Evolutionary conservation across 2,888 invertebrate species (phyloP).

Genomic region (Lepidocyrtoides sp.): DNA sequence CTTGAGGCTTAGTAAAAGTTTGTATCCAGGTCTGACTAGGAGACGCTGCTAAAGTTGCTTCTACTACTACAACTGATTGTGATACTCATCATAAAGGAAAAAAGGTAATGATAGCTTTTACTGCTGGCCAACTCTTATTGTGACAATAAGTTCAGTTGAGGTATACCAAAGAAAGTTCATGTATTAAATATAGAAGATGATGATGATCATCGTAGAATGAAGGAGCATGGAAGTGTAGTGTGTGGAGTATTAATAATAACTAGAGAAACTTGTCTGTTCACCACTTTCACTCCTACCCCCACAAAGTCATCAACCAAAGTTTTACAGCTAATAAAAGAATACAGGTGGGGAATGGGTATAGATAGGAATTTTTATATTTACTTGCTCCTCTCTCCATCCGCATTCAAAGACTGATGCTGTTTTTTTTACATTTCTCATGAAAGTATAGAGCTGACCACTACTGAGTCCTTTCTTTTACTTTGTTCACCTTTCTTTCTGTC

Average conservation of each 20-base stretch:
- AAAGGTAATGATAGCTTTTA: slow-evolving; percentile 79
- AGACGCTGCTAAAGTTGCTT: not conserved
- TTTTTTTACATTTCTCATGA: slow-evolving; percentile 37
- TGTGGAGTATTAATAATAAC: slow-evolving; percentile 40
- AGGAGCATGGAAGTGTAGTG: not conserved
- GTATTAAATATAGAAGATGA: not conserved
- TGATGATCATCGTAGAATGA: not conserved
- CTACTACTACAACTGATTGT: slow-evolving; percentile 6
- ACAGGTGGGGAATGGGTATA: slow-evolving; percentile 56
- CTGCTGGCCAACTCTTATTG: slow-evolving; percentile 60
- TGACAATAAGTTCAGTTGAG: slow-evolving; percentile 68
- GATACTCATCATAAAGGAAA: slow-evolving; percentile 72
- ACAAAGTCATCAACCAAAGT: slow-evolving; percentile 64
- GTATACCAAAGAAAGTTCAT: slow-evolving; percentile 25
- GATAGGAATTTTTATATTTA: not conserved
- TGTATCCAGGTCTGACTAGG: slow-evolving; percentile 43
- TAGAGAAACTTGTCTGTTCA: slow-evolving; percentile 15
- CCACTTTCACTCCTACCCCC: slow-evolving; percentile 44
- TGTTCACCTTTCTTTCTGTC: slow-evolving; percentile 40
- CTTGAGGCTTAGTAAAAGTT: slow-evolving; percentile 74
- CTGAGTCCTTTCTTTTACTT: slow-evolving; percentile 8
- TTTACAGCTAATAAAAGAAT: slow-evolving; percentile 78
- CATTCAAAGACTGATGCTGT: not conserved
- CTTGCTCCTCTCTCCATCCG: not conserved
- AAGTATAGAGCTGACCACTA: slow-evolving; percentile 57